A percentile compares a stretch with the other conserved stretches of the same genome.
phyloP scores from a whole-genome alignment of 2,113 vertebrate genomes.

The Hypomesus transpacificus region DNA sequence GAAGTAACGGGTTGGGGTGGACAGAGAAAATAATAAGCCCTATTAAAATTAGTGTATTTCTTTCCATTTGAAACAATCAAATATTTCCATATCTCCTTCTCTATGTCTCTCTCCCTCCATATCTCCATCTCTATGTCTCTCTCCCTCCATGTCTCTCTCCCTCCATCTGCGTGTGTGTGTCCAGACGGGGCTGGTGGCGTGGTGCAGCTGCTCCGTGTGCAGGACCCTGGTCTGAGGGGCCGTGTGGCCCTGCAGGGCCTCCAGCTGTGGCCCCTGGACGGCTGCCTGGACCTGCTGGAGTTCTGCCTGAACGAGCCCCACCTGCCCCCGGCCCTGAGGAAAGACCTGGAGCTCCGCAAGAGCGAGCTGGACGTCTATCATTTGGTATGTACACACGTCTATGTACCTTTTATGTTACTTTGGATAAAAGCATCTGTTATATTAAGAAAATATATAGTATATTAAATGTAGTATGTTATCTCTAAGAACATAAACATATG shows the following conservation, averaged over 20 bases:
- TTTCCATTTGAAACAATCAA: too few relatives aligned
- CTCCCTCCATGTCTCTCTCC: too few relatives aligned
- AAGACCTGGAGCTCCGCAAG: slow-evolving; percentile 73
- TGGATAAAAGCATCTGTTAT: not conserved
- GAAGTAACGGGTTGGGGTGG: too few relatives aligned
- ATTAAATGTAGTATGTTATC: not conserved
- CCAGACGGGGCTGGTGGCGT: slow-evolving; percentile 73
- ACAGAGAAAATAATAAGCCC: too few relatives aligned
- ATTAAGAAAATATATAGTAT: not conserved
- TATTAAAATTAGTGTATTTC: too few relatives aligned
- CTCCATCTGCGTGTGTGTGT: not conserved
- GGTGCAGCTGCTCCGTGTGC: slow-evolving; percentile 80
- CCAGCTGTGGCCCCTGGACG: slow-evolving; percentile 84
- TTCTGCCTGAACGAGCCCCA: slow-evolving; percentile 81
- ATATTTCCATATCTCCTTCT: too few relatives aligned
- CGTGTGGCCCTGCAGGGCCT: slow-evolving; percentile 77
- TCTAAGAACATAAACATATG: not conserved
- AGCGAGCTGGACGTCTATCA: slow-evolving; percentile 83
- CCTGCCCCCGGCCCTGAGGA: slow-evolving; percentile 65
- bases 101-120: not conserved
- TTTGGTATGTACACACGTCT: slow-evolving; percentile 69
- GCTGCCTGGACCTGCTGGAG: slow-evolving; percentile 83
- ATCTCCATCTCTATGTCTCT: too few relatives aligned
- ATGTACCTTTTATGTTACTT: not conserved
- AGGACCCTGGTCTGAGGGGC: slow-evolving; percentile 78